Percentiles rank a stretch among this genome's conserved stretches.
phyloP scores from a whole-genome alignment of 2,113 vertebrate species.

The Marmota flaviventris region DNA sequence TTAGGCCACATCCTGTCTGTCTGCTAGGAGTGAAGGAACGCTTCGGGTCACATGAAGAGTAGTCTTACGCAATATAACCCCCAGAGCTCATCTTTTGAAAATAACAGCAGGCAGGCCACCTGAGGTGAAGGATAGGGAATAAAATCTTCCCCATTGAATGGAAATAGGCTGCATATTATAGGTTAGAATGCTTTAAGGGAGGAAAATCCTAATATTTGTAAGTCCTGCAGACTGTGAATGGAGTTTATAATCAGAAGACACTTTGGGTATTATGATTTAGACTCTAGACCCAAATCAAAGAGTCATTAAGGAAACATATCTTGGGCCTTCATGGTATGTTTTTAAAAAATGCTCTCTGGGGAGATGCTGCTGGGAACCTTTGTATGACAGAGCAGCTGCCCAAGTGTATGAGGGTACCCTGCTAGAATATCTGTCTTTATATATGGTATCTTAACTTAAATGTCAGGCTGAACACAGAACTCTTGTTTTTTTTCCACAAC shows the following conservation, averaged over 20 bases:
- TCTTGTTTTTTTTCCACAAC: neutral
- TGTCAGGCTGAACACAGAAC: neutral
- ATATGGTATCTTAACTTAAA: neutral
- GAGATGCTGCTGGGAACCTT: neutral
- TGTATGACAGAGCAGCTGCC: neutral
- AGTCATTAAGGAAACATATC: neutral
- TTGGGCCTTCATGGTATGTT: neutral
- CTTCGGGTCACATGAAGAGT: conserved; percentile 66
- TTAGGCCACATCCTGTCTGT: conserved; percentile 78
- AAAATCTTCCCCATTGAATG: neutral
- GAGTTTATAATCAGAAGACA: neutral
- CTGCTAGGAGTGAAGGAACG: conserved; percentile 65
- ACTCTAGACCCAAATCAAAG: neutral
- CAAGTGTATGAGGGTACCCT: neutral
- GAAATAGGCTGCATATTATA: neutral
- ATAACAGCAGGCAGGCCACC: conserved; percentile 56
- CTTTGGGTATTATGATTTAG: neutral
- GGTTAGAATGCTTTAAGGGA: neutral
- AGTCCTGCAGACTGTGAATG: neutral
- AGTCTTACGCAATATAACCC: conserved; percentile 71
- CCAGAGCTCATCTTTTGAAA: conserved; percentile 62
- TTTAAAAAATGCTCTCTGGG: neutral
- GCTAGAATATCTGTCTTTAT: neutral
- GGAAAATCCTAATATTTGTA: neutral
- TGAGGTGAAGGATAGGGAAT: conserved; percentile 44